These are phyloP conservation scores for Caerostris extrusa DNA, from an alignment of 1,140 invertebrate species.

Conservation along the genomic window DNA sequence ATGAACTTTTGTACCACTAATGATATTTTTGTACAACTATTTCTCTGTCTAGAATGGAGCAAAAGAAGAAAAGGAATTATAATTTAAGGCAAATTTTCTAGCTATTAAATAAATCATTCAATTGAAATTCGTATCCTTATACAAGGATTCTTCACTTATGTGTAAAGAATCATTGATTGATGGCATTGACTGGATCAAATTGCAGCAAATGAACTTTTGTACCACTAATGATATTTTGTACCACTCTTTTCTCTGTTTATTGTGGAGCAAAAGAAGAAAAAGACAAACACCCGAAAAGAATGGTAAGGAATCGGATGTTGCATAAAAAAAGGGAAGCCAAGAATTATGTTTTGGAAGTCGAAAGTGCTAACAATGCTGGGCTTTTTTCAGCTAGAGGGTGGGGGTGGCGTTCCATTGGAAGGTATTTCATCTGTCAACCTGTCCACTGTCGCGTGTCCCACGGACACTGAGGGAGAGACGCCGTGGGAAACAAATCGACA, in stretches of 20 bases:
- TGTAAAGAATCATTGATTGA: no score
- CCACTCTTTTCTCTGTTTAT: background rate
- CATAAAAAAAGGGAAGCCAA: conserved; percentile 21
- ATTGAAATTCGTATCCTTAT: no score
- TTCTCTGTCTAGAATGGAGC: no score
- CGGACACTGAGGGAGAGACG: conserved; percentile 49
- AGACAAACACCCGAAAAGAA: background rate
- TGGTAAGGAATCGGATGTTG: background rate
- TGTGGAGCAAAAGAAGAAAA: background rate
- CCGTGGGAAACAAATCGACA: conserved; percentile 77
- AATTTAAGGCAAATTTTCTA: no score
- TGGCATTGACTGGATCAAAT: no score
- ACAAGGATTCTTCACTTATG: no score
- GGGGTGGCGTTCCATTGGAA: conserved; percentile 73
- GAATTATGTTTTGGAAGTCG: conserved; percentile 71
- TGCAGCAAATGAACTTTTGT: no score
- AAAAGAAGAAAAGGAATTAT: no score
- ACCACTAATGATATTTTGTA: background rate
- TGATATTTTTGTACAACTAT: no score
- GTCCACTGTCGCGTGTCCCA: conserved; percentile 73
- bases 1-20: no score
- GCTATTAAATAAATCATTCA: no score
- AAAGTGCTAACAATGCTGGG: conserved; percentile 77
- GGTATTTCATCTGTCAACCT: conserved; percentile 78
- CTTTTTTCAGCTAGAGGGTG: conserved; percentile 40